Conservation (phyloP, 2,888 invertebrate species). For the Mythimna lalbum region DNA sequence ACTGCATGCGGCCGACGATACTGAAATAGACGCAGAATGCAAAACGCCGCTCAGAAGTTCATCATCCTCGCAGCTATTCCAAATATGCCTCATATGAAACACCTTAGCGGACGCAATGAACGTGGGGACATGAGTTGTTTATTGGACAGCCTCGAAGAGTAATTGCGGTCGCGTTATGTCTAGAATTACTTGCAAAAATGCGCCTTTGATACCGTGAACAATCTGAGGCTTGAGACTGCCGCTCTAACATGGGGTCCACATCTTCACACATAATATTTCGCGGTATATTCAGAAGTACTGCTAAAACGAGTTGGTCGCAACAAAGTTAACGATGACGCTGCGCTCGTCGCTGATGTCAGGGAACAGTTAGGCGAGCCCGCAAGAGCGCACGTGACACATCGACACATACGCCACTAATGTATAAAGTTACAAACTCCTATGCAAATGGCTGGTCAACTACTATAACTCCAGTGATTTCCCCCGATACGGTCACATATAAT, state of each 20-base stretch:
- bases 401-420: conserved; percentile 42
- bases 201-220: conserved; percentile 34
- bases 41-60: conserved; percentile 82
- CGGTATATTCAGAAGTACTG: conserved; percentile 44
- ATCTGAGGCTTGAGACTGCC: conserved; percentile 12
- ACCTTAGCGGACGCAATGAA: conserved; percentile 69
- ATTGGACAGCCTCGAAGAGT: conserved; percentile 62
- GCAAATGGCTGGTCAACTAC: conserved; percentile 50
- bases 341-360: conserved; percentile 35
- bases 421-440: conserved; percentile 61
- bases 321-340: conserved; percentile 57
- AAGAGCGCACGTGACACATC: conserved; percentile 45
- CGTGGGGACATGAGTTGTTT: conserved; percentile 67
- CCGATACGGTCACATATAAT: conserved; percentile 50
- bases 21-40: conserved; percentile 84
- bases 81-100: conserved; percentile 78
- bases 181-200: conserved; percentile 62
- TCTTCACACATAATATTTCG: conserved; percentile 37
- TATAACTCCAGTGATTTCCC: conserved; percentile 56
- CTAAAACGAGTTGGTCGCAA: conserved; percentile 55
- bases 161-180: conserved; percentile 62
- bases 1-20: conserved; percentile 67
- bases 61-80: conserved; percentile 82
- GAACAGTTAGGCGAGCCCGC: conserved; percentile 56
- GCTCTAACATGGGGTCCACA: conserved; percentile 8